Base-by-base conservation (phyloP, 2,888 invertebrate genomes). In the Amphipyra tragopoginis region DNA sequence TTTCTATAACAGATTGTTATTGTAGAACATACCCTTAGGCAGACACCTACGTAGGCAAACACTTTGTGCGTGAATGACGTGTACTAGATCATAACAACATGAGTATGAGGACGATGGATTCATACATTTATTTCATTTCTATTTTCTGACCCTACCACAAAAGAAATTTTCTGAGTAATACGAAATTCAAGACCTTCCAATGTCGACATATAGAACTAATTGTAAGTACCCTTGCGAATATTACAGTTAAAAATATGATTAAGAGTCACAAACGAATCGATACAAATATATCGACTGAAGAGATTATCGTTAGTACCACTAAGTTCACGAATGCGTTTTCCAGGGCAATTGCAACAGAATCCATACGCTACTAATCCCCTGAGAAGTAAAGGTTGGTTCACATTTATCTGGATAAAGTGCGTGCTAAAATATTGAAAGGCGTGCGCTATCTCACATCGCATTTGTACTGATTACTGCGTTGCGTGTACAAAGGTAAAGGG, bases 361-460 rank as follows among this genome's bases (percentile, higher is more conserved):
- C 67, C 72, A 66, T 77, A 66, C 56, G 47, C 67, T 80, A 80
- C 76, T 87, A 87, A 90, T 87, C 87, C 85, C 69, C 62, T 59
- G 68, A 66, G 84, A 85, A 85, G 87, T 82, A 80, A 82, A 86
- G 90, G 88, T 90, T 86, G 81, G 72, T 77, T 77, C 84, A 83
- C 90, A 93, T 93, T 93, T 91, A 88, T 93, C 90, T 86, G 88
- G 90, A 91, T 92, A 86, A 88, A 89, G 88, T 89, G 90, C 87
- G 88, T 89, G 90, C 85, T 93, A 90, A 93, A 93, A 91, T 93
- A 93, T 93, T 91, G 92, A 92, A 83, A 86, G 86, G 86, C 78
- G 82, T 72, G 82, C 86, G 83, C 86, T 89, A 91, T 90, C 90
- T 87, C 77, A 82, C 83, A 89, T 89, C 90, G 85, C 90, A 93